Evolutionary conservation across 1,140 invertebrate species (phyloP).

Genomic region (Cydia fagiglandana): DNA sequence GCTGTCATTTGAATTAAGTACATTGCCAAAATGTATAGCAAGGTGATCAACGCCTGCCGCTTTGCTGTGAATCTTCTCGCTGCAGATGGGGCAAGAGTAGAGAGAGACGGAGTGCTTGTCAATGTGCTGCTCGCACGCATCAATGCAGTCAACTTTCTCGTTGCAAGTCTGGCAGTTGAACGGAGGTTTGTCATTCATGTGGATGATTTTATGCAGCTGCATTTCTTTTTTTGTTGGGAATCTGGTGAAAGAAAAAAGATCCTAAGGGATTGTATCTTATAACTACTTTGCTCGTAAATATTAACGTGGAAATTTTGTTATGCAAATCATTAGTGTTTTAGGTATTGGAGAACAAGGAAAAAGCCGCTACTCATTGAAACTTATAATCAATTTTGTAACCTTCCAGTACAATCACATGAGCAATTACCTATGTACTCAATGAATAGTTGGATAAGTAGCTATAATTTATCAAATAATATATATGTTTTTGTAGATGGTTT

Average conservation of each 20-base stretch:
- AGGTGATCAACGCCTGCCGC: conserved; percentile 55
- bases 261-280: not conserved
- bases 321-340: no score
- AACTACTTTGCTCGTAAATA: no score
- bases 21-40: conserved; percentile 59
- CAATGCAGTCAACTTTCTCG: conserved; percentile 37
- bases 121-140: conserved; percentile 53
- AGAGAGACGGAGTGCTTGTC: conserved; percentile 52
- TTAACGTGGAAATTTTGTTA: no score
- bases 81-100: conserved; percentile 66
- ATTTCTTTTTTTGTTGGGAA: conserved; percentile 61
- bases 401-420: no score
- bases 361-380: no score
- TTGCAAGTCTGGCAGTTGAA: conserved; percentile 57
- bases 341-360: no score
- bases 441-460: no score
- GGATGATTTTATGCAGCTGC: conserved; percentile 58
- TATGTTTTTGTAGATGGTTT: no score
- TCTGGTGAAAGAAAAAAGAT: conserved; percentile 41
- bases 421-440: no score
- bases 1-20: conserved; percentile 38
- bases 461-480: no score
- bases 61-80: conserved; percentile 51
- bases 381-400: no score
- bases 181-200: conserved; percentile 54